Percentiles rank a stretch among this genome's conserved stretches.
Conservation (phyloP, 2,113 vertebrate genomes). For the Hystrix brachyura region DNA sequence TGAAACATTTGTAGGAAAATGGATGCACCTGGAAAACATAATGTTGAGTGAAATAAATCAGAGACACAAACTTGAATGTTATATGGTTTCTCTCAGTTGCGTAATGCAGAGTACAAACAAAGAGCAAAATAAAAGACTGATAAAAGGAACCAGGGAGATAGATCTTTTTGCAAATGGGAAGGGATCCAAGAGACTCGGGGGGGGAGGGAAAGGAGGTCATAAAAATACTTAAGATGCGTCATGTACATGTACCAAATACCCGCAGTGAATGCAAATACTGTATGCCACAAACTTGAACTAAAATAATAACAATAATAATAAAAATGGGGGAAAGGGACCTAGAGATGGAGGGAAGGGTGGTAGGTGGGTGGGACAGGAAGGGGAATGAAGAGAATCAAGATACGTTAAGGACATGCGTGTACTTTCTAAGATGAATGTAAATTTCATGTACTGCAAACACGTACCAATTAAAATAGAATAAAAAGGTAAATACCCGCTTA, state of each 20-base stretch:
- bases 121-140: background rate
- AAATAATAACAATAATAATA: background rate
- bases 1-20: background rate
- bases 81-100: background rate
- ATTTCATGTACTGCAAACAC: background rate
- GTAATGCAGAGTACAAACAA: background rate
- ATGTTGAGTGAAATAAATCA: background rate
- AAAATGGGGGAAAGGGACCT: background rate
- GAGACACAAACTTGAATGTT: background rate
- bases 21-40: background rate
- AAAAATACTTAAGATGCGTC: background rate
- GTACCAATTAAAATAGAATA: background rate
- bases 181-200: background rate
- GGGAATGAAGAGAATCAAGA: background rate
- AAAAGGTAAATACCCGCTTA: background rate
- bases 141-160: background rate
- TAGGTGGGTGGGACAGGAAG: background rate
- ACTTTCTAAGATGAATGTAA: background rate
- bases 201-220: too few species aligned
- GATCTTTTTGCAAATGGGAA: background rate
- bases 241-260: background rate
- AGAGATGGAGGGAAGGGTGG: background rate
- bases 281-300: background rate
- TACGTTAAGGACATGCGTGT: background rate
- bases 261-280: background rate